Conservation (phyloP, 2,113 vertebrate genomes). For the Aphyosemion australe region DNA sequence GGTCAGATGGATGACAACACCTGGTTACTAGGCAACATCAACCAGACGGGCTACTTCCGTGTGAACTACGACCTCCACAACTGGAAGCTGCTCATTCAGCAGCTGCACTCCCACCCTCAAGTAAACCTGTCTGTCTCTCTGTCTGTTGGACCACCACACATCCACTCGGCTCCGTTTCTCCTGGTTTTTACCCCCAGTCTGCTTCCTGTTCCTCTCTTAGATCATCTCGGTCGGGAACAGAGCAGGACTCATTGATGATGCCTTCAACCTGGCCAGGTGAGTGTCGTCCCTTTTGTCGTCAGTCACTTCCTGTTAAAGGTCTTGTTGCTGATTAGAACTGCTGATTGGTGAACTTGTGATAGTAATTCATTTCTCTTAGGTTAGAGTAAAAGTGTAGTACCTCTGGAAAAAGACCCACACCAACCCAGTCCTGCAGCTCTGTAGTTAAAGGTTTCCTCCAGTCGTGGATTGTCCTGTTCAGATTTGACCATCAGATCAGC, state of each 20-base stretch:
- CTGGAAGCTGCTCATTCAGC: slow-evolving; percentile 93
- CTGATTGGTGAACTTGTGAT: too few relatives aligned
- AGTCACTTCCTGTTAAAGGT: too few relatives aligned
- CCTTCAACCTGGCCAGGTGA: slow-evolving; percentile 97
- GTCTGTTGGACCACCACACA: not conserved
- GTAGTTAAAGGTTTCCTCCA: too few relatives aligned
- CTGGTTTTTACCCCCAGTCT: not conserved
- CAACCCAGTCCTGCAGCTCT: too few relatives aligned
- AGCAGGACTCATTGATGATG: slow-evolving; percentile 93
- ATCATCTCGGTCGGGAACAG: slow-evolving; percentile 95
- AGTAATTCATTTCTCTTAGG: too few relatives aligned
- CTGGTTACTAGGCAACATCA: slow-evolving; percentile 96
- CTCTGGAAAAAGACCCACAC: too few relatives aligned
- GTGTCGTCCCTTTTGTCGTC: slow-evolving; percentile 11
- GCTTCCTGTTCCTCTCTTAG: slow-evolving; percentile 59
- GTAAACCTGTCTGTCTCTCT: slow-evolving; percentile 64
- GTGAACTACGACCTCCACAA: slow-evolving; percentile 98
- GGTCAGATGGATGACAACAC: slow-evolving; percentile 81
- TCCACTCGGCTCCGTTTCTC: too few relatives aligned
- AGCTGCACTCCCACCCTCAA: slow-evolving; percentile 88
- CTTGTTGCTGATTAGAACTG: too few relatives aligned
- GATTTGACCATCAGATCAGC: too few relatives aligned
- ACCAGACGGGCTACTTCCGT: slow-evolving; percentile 97
- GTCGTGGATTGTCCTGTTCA: too few relatives aligned
- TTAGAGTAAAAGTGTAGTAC: too few relatives aligned